Conservation (phyloP, 2,888 invertebrate species). For the Uropetala carovei region DNA sequence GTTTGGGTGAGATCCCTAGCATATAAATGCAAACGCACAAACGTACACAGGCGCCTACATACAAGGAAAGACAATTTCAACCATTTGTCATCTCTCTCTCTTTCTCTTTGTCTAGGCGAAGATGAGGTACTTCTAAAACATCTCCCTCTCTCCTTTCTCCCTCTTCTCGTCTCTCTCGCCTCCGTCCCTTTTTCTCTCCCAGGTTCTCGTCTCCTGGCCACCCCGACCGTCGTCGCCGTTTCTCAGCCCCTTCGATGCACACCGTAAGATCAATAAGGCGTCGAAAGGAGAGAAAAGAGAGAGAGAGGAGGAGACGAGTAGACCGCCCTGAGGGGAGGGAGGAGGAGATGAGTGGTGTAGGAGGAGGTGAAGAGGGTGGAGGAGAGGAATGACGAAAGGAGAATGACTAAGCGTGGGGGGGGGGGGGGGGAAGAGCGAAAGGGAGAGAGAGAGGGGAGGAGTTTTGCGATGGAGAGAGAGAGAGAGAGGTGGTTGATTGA, state of each 20-base stretch:
- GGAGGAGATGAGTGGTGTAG: too few species aligned
- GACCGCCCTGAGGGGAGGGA: neutral
- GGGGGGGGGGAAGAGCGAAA: too few species aligned
- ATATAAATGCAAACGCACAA: too few species aligned
- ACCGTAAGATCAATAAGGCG: slow-evolving; percentile 49
- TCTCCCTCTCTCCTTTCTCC: neutral
- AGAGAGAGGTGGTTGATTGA: too few species aligned
- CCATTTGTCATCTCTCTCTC: too few species aligned
- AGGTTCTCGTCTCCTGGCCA: neutral
- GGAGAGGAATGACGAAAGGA: neutral
- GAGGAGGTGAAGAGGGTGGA: neutral
- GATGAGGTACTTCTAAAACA: neutral
- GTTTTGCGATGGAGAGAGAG: too few species aligned
- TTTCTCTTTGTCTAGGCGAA: too few species aligned
- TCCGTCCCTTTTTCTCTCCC: neutral
- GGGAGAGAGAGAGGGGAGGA: too few species aligned
- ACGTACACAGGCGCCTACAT: too few species aligned
- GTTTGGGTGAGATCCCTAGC: too few species aligned
- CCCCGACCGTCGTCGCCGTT: slow-evolving; percentile 20
- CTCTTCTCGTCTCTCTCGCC: neutral
- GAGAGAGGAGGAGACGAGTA: neutral
- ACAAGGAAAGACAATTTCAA: too few species aligned
- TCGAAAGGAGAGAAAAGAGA: slow-evolving; percentile 35
- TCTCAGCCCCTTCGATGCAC: slow-evolving; percentile 14
- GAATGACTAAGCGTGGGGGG: neutral